A percentile compares a stretch with the other conserved stretches of the same genome.
Evolutionary conservation across 2,888 invertebrate species (phyloP).

Genomic region (Gibbula magus): DNA sequence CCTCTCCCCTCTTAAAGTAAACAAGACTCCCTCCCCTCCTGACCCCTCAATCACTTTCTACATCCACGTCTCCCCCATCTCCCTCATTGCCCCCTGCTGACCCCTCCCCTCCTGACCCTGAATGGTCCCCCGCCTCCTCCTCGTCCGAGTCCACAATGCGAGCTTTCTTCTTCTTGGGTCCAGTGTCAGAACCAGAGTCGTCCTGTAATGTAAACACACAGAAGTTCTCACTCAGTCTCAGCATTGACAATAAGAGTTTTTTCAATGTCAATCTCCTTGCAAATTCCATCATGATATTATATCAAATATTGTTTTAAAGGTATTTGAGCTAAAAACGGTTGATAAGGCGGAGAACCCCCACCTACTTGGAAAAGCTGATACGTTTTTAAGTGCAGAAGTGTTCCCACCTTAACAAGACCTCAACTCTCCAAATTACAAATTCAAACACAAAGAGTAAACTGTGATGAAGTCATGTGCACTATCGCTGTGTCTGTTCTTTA

Average conservation of each 20-base stretch:
- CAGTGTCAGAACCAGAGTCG: constrained; percentile 59
- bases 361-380: too few species aligned
- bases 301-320: too few species aligned
- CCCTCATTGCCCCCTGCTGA: neutral
- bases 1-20: neutral
- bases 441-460: too few species aligned
- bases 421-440: too few species aligned
- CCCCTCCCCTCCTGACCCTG: constrained; percentile 21
- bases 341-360: too few species aligned
- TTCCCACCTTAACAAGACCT: too few species aligned
- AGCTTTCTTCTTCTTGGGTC: constrained; percentile 65
- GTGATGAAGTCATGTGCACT: too few species aligned
- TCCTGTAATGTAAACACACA: constrained; percentile 35
- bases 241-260: neutral
- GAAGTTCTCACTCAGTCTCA: neutral
- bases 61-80: neutral
- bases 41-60: neutral
- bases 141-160: constrained; percentile 62
- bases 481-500: too few species aligned
- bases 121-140: constrained; percentile 53
- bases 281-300: too few species aligned
- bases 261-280: too few species aligned
- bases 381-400: too few species aligned
- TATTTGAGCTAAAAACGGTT: too few species aligned
- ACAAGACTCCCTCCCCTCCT: neutral